Conservation (phyloP, 1,140 invertebrate species). For the Maconellicoccus hirsutus region DNA sequence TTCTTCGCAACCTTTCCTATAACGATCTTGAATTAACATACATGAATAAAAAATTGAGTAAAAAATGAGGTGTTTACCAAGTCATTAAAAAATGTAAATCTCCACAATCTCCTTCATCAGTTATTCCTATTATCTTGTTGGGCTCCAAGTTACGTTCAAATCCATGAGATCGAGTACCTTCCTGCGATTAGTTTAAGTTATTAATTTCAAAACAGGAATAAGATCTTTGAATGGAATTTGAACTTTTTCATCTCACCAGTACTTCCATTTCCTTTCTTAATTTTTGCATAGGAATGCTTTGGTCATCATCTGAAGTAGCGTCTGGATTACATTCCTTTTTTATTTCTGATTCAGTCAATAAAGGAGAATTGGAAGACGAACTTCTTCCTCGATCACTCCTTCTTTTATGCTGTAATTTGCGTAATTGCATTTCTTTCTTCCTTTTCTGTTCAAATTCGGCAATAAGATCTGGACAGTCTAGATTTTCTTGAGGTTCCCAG, state of each 20-base stretch:
- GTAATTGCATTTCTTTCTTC: slow-evolving; percentile 31
- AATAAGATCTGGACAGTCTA: slow-evolving; percentile 71
- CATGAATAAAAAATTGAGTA: not conserved
- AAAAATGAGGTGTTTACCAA: slow-evolving; percentile 39
- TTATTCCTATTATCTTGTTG: slow-evolving; percentile 89
- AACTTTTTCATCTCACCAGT: too few relatives aligned
- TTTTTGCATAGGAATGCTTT: slow-evolving; percentile 2
- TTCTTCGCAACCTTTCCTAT: slow-evolving; percentile 52
- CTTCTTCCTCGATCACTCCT: not conserved
- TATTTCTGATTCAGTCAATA: slow-evolving; percentile 1
- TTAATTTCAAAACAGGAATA: not conserved
- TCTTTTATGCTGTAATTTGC: slow-evolving; percentile 31
- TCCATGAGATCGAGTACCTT: slow-evolving; percentile 40
- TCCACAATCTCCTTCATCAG: slow-evolving; percentile 78
- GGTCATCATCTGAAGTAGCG: not conserved
- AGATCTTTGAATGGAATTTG: not conserved
- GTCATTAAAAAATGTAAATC: slow-evolving; percentile 96
- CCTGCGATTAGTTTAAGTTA: too few relatives aligned
- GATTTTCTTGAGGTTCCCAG: slow-evolving; percentile 56
- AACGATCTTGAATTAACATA: too few relatives aligned
- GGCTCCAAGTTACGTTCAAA: slow-evolving; percentile 84
- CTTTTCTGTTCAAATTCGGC: slow-evolving; percentile 51
- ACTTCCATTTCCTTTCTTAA: slow-evolving; percentile 3
- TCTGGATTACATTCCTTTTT: not conserved
- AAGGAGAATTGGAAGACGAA: not conserved